These are phyloP conservation scores for Pleuronectes platessa DNA, from an alignment of 2,113 vertebrate species.

Conservation along the genomic window DNA sequence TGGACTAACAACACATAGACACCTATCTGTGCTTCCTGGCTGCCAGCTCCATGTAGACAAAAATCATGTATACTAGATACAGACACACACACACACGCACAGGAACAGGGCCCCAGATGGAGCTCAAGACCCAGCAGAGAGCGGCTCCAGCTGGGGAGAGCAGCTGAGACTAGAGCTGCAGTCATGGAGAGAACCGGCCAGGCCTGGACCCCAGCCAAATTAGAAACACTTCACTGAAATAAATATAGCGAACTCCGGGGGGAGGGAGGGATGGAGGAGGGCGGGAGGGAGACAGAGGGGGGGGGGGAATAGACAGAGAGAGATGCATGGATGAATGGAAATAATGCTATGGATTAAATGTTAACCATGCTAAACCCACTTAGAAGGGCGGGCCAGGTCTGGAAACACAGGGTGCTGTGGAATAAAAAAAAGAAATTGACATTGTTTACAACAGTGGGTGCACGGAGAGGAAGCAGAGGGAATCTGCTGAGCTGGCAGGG, in stretches of 20 bases:
- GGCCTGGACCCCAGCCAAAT: conserved; percentile 81
- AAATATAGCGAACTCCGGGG: conserved; percentile 80
- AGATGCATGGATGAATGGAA: conserved; percentile 41
- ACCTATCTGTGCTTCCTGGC: conserved; percentile 50
- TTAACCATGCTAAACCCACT: conserved; percentile 64
- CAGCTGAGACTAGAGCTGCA: conserved; percentile 86
- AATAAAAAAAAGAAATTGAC: conserved; percentile 49
- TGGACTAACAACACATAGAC: conserved; percentile 55
- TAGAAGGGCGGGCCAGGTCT: conserved; percentile 35
- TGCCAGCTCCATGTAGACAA: conserved; percentile 41
- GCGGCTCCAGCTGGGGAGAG: conserved; percentile 84
- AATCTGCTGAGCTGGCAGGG: conserved; percentile 71
- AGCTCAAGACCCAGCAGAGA: conserved; percentile 79
- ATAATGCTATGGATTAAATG: conserved; percentile 67
- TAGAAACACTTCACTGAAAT: conserved; percentile 84
- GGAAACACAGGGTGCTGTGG: conserved; percentile 46
- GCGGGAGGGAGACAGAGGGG: conserved; percentile 31
- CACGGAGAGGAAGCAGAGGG: conserved; percentile 32
- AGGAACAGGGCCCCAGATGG: conserved; percentile 81
- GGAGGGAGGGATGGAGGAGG: conserved; percentile 29
- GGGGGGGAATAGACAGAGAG: conserved; percentile 20
- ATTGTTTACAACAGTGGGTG: conserved; percentile 50
- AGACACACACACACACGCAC: conserved; percentile 19
- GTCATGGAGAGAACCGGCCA: conserved; percentile 81
- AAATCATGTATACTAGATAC: conserved; percentile 42